Evolutionary conservation across 2,888 invertebrate genomes (phyloP).

Genomic region (Tetheella fluctuosa): DNA sequence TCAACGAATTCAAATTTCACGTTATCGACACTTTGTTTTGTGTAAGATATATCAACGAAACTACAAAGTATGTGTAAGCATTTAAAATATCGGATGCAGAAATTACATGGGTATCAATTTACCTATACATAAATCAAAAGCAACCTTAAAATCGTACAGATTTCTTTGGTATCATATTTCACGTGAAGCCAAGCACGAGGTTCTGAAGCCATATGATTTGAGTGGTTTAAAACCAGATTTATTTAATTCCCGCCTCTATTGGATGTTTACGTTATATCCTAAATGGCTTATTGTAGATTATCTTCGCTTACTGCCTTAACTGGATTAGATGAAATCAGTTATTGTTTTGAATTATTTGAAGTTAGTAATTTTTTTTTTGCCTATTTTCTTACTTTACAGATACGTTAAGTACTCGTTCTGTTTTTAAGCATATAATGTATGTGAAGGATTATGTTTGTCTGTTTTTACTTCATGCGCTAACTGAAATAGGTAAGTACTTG

Average conservation of each 20-base stretch:
- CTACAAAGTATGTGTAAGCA: neutral
- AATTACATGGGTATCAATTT: neutral
- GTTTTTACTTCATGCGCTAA: too few species aligned
- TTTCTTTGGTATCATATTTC: constrained; percentile 25
- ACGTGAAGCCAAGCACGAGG: constrained; percentile 16
- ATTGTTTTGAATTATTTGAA: too few species aligned
- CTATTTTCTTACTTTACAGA: too few species aligned
- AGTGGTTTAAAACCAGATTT: constrained; percentile 35
- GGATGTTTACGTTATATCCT: constrained; percentile 26
- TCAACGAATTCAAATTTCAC: too few species aligned
- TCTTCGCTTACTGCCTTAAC: neutral
- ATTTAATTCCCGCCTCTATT: constrained; percentile 22
- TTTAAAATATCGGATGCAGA: neutral
- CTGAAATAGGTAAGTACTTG: too few species aligned
- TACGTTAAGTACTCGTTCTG: too few species aligned
- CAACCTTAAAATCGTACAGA: neutral
- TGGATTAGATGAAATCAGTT: neutral
- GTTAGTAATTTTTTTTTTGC: too few species aligned
- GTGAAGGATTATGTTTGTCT: too few species aligned
- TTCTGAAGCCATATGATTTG: constrained; percentile 36
- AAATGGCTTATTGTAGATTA: constrained; percentile 2
- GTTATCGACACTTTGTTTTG: too few species aligned
- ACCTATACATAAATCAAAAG: neutral
- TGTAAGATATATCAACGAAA: too few species aligned
- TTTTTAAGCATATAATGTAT: too few species aligned